Conservation (phyloP, 2,888 invertebrate species). For the Calameuta filiformis region DNA sequence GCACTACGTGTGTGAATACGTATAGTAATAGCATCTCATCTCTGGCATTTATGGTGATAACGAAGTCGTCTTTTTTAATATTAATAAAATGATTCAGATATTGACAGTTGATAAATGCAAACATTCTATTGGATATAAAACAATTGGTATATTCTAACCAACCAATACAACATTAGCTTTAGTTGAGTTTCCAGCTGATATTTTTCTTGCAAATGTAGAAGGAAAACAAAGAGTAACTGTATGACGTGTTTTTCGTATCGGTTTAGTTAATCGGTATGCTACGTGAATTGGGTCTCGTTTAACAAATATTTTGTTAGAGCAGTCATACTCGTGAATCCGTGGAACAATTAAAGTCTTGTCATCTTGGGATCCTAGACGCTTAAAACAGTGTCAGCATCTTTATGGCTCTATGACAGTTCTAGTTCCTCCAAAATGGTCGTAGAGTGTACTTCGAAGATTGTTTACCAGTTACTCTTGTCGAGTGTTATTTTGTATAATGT, state of each 20-base stretch:
- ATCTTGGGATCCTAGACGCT: neutral
- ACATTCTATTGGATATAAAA: neutral
- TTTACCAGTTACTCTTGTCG: constrained; percentile 27
- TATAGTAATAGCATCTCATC: no score
- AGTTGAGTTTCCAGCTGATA: neutral
- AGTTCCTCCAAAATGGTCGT: constrained; percentile 38
- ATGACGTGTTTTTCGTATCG: neutral
- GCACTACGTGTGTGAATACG: neutral
- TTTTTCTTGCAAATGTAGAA: neutral
- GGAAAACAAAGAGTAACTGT: neutral
- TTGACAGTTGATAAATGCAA: neutral
- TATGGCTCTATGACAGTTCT: constrained; percentile 30
- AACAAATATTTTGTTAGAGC: neutral
- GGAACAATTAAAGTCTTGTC: neutral
- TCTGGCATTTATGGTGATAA: neutral
- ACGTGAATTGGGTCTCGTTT: neutral
- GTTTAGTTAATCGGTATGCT: neutral
- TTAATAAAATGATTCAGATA: neutral
- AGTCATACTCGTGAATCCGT: neutral
- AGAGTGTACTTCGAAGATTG: constrained; percentile 20
- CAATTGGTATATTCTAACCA: neutral
- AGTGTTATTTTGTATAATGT: constrained; percentile 9
- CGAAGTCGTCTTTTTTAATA: neutral
- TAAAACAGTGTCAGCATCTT: neutral
- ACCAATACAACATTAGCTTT: neutral